Evolutionary conservation across 2,888 invertebrate genomes (phyloP).

Genomic region (Tenthredo notha): DNA sequence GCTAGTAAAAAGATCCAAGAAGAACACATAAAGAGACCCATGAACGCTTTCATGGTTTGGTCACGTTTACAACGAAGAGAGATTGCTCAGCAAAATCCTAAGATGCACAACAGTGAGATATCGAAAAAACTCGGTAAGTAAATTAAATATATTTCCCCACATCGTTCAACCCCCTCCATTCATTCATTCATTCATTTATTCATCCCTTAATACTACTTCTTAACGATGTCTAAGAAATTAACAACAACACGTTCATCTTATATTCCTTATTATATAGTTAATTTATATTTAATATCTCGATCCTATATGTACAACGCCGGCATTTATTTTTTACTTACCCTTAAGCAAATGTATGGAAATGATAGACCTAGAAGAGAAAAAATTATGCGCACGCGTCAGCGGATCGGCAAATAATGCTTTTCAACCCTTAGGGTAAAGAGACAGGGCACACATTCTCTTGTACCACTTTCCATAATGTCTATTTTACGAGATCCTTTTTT

Average conservation of each 20-base stretch:
- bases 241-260: background rate
- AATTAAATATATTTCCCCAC: background rate
- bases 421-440: background rate
- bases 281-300: constrained; percentile 11
- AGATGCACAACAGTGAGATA: constrained; percentile 99
- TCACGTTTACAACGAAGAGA: constrained; percentile 94
- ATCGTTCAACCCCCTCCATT: background rate
- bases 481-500: constrained; percentile 33
- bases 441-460: background rate
- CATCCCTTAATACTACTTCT: background rate
- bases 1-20: constrained; percentile 84
- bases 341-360: background rate
- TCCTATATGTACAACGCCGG: background rate
- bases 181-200: too few relatives aligned
- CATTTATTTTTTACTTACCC: background rate
- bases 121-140: constrained; percentile 92
- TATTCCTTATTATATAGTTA: background rate
- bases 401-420: constrained; percentile 40
- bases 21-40: constrained; percentile 96
- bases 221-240: background rate
- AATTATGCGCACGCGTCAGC: constrained; percentile 48
- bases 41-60: constrained; percentile 99
- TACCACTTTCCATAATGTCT: constrained; percentile 32
- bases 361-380: constrained; percentile 1
- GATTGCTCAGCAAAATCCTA: constrained; percentile 98